Conservation (phyloP, 2,888 invertebrate species). For the Lasius fuliginosus region DNA sequence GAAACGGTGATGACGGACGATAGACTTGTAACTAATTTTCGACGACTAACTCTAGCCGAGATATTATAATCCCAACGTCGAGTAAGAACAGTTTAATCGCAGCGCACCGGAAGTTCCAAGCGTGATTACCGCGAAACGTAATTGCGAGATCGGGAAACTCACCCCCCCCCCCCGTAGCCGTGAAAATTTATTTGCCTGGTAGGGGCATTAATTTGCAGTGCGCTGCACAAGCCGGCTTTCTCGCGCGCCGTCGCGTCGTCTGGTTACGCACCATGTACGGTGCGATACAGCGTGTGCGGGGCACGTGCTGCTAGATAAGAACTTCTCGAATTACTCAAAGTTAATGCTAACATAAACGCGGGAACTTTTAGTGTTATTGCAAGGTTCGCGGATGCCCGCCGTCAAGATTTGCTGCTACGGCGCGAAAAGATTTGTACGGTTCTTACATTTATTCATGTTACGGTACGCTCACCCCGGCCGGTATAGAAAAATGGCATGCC, state of each 20-base stretch:
- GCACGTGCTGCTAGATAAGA: constrained; percentile 72
- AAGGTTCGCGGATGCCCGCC: constrained; percentile 33
- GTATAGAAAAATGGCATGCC: constrained; percentile 37
- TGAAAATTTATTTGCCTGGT: constrained; percentile 66
- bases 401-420: constrained; percentile 51
- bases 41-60: constrained; percentile 5
- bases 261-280: constrained; percentile 70
- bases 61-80: constrained; percentile 30
- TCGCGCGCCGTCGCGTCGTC: constrained; percentile 55
- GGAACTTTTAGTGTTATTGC: constrained; percentile 74
- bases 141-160: constrained; percentile 50
- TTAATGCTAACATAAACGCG: constrained; percentile 76
- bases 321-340: constrained; percentile 79
- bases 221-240: constrained; percentile 55
- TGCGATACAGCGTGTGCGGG: constrained; percentile 45
- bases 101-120: constrained; percentile 41
- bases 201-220: constrained; percentile 67
- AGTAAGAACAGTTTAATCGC: constrained; percentile 63
- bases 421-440: constrained; percentile 52
- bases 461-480: neutral
- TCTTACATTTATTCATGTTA: constrained; percentile 56
- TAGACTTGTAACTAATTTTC: constrained; percentile 29
- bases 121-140: constrained; percentile 23
- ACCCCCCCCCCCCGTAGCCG: neutral
- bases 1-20: neutral